phyloP scores from a whole-genome alignment of 2,113 vertebrate genomes.

The Sceloporus tristichus region DNA sequence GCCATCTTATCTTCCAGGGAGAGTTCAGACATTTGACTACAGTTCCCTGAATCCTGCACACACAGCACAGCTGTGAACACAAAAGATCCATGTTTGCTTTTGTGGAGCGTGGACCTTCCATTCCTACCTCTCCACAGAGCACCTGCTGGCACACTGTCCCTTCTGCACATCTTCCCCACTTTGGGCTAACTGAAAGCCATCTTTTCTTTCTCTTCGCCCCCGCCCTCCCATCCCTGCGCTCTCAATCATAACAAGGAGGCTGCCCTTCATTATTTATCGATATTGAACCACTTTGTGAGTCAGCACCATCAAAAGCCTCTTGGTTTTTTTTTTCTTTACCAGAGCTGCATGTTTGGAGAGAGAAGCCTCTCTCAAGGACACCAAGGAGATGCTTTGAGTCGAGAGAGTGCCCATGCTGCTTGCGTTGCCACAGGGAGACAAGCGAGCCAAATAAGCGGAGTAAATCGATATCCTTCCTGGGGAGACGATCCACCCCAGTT shows the following conservation, averaged over 20 bases:
- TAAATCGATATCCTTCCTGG: constrained; percentile 53
- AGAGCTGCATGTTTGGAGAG: accelerated
- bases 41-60: no score
- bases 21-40: no score
- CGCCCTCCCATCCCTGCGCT: background rate
- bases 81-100: no score
- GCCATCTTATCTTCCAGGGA: no score
- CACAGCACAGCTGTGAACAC: no score
- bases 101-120: background rate
- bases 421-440: constrained; percentile 5
- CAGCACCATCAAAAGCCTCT: background rate
- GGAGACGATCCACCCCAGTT: constrained; percentile 35
- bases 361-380: constrained; percentile 2
- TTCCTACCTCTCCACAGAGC: background rate
- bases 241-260: background rate
- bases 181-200: background rate
- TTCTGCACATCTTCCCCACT: background rate
- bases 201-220: background rate
- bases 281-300: background rate
- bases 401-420: background rate
- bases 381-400: background rate
- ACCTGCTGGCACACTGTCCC: background rate
- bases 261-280: background rate
- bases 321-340: background rate
- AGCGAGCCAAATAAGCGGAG: constrained; percentile 12